Evolutionary conservation across 2,797 vertebrate species (phyloP).

Genomic region (Sebastes minor): DNA sequence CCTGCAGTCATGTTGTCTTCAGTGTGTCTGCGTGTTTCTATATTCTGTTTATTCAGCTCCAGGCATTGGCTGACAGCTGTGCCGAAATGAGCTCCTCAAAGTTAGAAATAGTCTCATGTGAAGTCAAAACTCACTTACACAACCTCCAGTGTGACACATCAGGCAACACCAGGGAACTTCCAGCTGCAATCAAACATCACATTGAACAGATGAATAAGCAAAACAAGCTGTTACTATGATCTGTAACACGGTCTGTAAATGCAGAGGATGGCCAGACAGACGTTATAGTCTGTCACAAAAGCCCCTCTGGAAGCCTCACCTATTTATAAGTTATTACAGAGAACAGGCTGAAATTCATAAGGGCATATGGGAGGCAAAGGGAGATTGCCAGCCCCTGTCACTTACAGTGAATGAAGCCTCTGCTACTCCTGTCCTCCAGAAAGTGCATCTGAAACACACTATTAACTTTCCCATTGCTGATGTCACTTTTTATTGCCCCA

Average conservation of each 20-base stretch:
- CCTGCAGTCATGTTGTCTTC: slow-evolving; percentile 58
- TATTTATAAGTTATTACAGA: slow-evolving; percentile 61
- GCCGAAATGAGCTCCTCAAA: slow-evolving; percentile 53
- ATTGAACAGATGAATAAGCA: slow-evolving; percentile 44
- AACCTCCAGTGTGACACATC: slow-evolving; percentile 33
- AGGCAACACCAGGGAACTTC: slow-evolving; percentile 12
- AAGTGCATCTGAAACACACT: slow-evolving; percentile 79
- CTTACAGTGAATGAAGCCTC: slow-evolving; percentile 71
- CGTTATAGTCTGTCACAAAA: slow-evolving; percentile 26
- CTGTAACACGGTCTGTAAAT: slow-evolving; percentile 37
- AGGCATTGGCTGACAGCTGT: slow-evolving; percentile 67
- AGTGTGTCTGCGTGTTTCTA: slow-evolving; percentile 36
- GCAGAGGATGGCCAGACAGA: slow-evolving; percentile 15
- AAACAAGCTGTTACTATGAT: slow-evolving; percentile 54
- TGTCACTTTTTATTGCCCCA: slow-evolving; percentile 78
- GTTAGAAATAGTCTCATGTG: slow-evolving; percentile 41
- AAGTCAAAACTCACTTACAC: slow-evolving; percentile 34
- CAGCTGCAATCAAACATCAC: slow-evolving; percentile 48
- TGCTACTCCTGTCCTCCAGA: slow-evolving; percentile 60
- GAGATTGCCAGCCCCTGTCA: slow-evolving; percentile 66
- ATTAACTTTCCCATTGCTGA: slow-evolving; percentile 78
- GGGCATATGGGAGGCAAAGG: slow-evolving; percentile 47
- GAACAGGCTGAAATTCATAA: slow-evolving; percentile 60
- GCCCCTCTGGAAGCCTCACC: slow-evolving; percentile 27
- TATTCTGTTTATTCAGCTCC: slow-evolving; percentile 66